A percentile compares a stretch with the other conserved stretches of the same genome.
These are phyloP conservation scores for Nannospalax galili DNA, from an alignment of 2,113 vertebrate species.

Conservation along the genomic window DNA sequence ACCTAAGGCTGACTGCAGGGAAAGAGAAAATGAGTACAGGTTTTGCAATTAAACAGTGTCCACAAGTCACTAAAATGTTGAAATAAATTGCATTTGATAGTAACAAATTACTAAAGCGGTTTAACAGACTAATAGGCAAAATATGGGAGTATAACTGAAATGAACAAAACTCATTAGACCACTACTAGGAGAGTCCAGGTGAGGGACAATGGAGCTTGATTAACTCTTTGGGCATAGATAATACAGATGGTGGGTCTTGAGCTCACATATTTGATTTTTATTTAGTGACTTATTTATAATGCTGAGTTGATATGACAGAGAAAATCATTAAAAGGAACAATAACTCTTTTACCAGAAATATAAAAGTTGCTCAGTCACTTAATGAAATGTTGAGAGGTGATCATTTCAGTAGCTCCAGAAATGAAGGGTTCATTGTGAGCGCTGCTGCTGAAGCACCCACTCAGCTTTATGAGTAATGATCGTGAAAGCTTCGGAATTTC, in stretches of 20 bases:
- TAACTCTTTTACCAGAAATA: not conserved
- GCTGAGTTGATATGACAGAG: not conserved
- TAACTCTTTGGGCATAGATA: not conserved
- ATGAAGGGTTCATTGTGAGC: not conserved
- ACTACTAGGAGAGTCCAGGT: not conserved
- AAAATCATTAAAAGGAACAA: not conserved
- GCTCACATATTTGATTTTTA: not conserved
- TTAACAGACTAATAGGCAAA: not conserved
- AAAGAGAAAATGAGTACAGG: not conserved
- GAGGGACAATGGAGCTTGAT: not conserved
- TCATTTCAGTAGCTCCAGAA: not conserved
- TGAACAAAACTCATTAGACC: not conserved
- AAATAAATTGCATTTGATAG: not conserved
- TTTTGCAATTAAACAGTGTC: not conserved
- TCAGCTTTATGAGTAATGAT: not conserved
- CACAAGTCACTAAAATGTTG: not conserved
- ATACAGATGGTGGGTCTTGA: not conserved
- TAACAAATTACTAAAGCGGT: not conserved
- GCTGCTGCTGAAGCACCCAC: not conserved
- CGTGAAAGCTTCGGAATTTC: not conserved
- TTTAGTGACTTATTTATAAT: not conserved
- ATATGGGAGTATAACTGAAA: not conserved
- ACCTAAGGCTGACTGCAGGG: not conserved
- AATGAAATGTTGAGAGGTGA: not conserved
- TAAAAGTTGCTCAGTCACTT: not conserved